phyloP scores from a whole-genome alignment of 2,797 vertebrate species.

The Catostomus latipinnis region DNA sequence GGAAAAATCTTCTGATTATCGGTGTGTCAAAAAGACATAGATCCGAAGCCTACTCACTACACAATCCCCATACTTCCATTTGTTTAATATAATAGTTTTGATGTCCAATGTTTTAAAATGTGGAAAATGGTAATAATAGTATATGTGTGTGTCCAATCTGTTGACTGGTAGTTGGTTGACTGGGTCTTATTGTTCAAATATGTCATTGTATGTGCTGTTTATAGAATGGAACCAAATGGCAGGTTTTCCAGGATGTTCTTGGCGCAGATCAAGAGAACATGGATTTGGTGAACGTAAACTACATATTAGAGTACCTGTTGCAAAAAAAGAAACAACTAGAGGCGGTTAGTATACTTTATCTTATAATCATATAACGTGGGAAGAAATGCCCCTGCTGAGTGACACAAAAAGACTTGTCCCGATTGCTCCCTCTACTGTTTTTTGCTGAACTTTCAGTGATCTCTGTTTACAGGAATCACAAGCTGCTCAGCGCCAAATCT shows the following conservation, averaged over 20 bases:
- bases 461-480: slow-evolving; percentile 87
- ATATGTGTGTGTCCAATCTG: no score
- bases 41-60: no score
- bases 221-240: slow-evolving; percentile 96
- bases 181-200: not conserved
- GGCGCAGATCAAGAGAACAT: slow-evolving; percentile 95
- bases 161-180: no score
- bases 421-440: not conserved
- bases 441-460: slow-evolving; percentile 30
- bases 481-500: slow-evolving; percentile 95
- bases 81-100: no score
- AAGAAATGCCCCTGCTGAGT: not conserved
- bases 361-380: not conserved
- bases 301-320: slow-evolving; percentile 94
- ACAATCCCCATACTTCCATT: no score
- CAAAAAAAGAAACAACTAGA: slow-evolving; percentile 99
- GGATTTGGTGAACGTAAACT: slow-evolving; percentile 96
- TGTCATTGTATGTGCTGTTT: slow-evolving; percentile 23
- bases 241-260: slow-evolving; percentile 94
- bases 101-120: no score
- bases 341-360: slow-evolving; percentile 80
- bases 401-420: slow-evolving; percentile 19
- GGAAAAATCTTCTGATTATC: no score
- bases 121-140: no score
- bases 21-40: no score